Evolutionary conservation across 2,113 vertebrate species (phyloP), one percentile per base, ranked within the genome.

Genomic region (Seriola dumerili): DNA sequence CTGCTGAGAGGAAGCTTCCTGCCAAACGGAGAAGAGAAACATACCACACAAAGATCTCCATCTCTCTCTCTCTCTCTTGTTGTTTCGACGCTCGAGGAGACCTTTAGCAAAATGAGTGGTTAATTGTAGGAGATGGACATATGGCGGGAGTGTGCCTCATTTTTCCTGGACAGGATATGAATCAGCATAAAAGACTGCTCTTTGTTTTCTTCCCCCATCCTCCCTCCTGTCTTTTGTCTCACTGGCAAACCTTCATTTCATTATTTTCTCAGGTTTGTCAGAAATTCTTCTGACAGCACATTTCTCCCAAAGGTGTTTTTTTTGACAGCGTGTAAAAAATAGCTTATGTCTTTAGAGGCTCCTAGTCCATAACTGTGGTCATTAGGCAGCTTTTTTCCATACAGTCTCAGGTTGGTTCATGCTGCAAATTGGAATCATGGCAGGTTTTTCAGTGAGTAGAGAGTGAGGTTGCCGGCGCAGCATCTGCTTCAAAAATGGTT

Each of bases 61-160:
- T 57, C 61, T 52, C 76, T 84, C 55, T 76, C 54, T 48, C 54
- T 48, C 21, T 34, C 19, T 82, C 65, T 83, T 34, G 54, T 79
- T 83, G 63, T 83, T 81, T 90, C 65, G 77, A 83, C 17, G 44
- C 75, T 78, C 64, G 29, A 82, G 48, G 42, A 66, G 46, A 75
- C 46, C 42, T 72, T 76, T 57, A 29, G 74, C 46, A 57, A 80
- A 1, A 9, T 57, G 72, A 75, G 69, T n/a, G 1, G 34, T 79
- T 88, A 85, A 85, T 87, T 85, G 81, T 9, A 42, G 77, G 50
- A 71, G 74, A 85, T 70, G 73, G 81, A 85, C 79, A 83, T 81
- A 78, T 85, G 76, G 74, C 57, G 72, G 48, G 46, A 66, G 42
- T 0, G 9, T 0, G 3, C 62, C 71, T 63, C 50, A 42, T 74